Base-by-base conservation (phyloP, 1,140 invertebrate species). In the Lordiphosa mommai region DNA sequence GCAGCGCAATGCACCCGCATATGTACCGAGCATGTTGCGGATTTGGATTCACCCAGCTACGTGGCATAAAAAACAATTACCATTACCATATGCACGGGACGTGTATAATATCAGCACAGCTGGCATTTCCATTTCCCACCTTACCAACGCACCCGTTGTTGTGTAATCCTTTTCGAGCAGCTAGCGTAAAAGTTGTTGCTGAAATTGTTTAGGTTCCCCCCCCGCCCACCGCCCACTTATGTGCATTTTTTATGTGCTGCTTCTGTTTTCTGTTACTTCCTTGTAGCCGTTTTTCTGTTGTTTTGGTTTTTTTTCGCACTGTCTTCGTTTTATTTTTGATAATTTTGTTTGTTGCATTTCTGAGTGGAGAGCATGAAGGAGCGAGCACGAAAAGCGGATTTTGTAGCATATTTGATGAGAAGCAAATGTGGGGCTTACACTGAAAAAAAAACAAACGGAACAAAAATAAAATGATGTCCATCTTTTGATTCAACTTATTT, bases 131-230 rank as follows among this genome's bases (percentile, higher is more conserved):
- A 27, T 43, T 46, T 13, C 9, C 12, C 14, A 17, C 37, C 16
- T 16, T 20, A n/a, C n/a, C n/a, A n/a, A n/a, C n/a, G n/a, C n/a
- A n/a, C n/a, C n/a, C n/a, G n/a, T n/a, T n/a, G n/a, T 57, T 64
- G 72, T 58, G 58, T 59, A 80, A 80, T 80, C 76, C 76, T 71
- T 82, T 60, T 70, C 32, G 30, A 71, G 76, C 72, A 58, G 61
- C 64, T 50, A 65, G 55, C 50, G 23, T 27, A 27, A 51, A 52
- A 69, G 66, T 74, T 70, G 71, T 52, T 52, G 67, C 53, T 43
- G 50, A 73, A 82, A 80, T 80, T 80, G 76, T 71, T 82, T 84
- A 82, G 77, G 84, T 82, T 58, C 13, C 14, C 38, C 10, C 36
- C 17, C 36, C 36, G 8, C 14, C 36, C 8, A 10, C 10, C 37